These are phyloP conservation scores for Scortum barcoo DNA, from an alignment of 2,113 vertebrate species.

Conservation along the genomic window DNA sequence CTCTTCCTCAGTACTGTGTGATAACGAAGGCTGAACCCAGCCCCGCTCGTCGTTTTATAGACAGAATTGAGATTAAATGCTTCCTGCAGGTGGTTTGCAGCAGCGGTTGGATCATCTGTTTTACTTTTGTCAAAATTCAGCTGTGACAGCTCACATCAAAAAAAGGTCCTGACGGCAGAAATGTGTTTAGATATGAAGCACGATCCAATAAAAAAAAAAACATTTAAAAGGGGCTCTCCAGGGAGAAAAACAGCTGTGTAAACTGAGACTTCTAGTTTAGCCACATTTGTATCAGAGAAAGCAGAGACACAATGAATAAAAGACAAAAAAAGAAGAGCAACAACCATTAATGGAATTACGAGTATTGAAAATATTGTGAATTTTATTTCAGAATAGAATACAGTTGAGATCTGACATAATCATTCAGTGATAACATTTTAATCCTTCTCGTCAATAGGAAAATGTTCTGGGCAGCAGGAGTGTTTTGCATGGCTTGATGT, in stretches of 20 bases:
- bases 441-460: constrained; percentile 30
- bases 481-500: constrained; percentile 46
- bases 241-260: neutral
- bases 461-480: constrained; percentile 38
- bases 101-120: constrained; percentile 2
- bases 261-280: neutral
- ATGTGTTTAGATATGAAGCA: neutral
- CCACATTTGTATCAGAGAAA: neutral
- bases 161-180: neutral
- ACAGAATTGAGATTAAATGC: neutral
- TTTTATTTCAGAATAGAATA: constrained; percentile 81
- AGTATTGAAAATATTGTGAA: constrained; percentile 82
- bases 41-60: neutral
- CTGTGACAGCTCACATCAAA: neutral
- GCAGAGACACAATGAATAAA: neutral
- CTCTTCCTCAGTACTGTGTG: neutral
- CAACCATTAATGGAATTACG: constrained; percentile 60
- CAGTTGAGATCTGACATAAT: constrained; percentile 70
- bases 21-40: neutral
- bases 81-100: constrained; percentile 5
- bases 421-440: constrained; percentile 60
- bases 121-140: neutral
- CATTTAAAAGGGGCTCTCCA: neutral
- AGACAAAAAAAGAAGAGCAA: constrained; percentile 42
- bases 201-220: neutral